A percentile compares a stretch with the other conserved stretches of the same genome.
These are phyloP conservation scores for Tamandua tetradactyla DNA, from an alignment of 2,797 vertebrate species.

Conservation along the genomic window DNA sequence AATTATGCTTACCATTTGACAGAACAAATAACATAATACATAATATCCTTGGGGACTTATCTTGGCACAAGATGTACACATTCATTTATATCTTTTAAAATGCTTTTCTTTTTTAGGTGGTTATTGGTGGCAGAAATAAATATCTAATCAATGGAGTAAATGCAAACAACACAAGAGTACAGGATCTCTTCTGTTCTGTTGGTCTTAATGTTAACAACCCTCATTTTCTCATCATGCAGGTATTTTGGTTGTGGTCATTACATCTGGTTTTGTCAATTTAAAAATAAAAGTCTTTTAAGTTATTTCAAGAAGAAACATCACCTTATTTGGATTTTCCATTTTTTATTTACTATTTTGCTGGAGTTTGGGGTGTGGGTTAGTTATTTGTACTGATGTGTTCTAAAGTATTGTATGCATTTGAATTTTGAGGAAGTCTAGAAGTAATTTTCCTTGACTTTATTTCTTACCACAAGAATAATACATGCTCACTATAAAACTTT, in stretches of 20 bases:
- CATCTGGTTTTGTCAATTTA: not conserved
- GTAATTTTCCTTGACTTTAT: constrained; percentile 19
- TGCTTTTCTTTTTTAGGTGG: constrained; percentile 85
- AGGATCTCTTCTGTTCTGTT: constrained; percentile 96
- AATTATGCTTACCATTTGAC: not conserved
- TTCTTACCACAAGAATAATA: not conserved
- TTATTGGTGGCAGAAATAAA: constrained; percentile 95
- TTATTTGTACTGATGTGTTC: not conserved
- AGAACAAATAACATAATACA: not conserved
- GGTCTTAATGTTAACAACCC: constrained; percentile 99
- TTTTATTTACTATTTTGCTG: not conserved
- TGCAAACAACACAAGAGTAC: constrained; percentile 92
- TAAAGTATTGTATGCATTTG: not conserved
- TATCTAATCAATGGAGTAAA: constrained; percentile 97
- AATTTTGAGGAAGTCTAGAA: constrained; percentile 42
- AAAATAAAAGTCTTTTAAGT: not conserved
- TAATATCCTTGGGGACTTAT: constrained; percentile 10
- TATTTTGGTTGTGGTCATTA: constrained; percentile 75
- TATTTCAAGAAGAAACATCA: not conserved
- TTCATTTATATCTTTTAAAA: constrained; percentile 47
- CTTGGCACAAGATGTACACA: not conserved
- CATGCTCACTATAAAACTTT: not conserved
- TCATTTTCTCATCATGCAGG: constrained; percentile 99
- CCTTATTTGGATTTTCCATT: not conserved
- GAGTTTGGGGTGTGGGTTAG: not conserved